Percentiles rank a stretch among this genome's conserved stretches.
These are phyloP conservation scores for Pyrocephalus nanus DNA, from an alignment of 2,797 vertebrate species.

Conservation along the genomic window DNA sequence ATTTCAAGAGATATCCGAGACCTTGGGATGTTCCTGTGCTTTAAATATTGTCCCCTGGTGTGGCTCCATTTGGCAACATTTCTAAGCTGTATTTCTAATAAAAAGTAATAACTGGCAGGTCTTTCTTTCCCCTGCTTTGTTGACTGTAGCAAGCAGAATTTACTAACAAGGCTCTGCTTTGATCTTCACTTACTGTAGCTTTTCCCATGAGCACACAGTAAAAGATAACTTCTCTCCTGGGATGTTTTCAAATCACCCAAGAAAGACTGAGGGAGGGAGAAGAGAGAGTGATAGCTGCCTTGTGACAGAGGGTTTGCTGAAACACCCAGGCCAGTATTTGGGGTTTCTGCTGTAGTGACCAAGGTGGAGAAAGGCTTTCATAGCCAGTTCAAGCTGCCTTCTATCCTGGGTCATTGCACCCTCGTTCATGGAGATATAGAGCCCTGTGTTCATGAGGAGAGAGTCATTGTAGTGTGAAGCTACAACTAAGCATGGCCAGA, in stretches of 20 bases:
- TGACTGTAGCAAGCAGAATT: background rate
- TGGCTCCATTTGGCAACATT: background rate
- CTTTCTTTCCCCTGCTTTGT: background rate
- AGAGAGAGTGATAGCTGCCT: background rate
- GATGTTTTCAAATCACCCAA: background rate
- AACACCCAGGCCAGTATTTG: background rate
- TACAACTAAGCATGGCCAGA: background rate
- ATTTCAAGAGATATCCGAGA: background rate
- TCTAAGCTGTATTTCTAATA: background rate
- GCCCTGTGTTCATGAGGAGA: background rate
- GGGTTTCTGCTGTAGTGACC: background rate
- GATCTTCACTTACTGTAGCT: background rate
- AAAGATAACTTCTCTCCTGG: background rate
- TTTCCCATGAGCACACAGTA: background rate
- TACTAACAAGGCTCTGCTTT: background rate
- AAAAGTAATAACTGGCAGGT: background rate
- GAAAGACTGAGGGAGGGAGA: background rate
- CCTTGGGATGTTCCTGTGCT: background rate
- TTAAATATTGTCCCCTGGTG: background rate
- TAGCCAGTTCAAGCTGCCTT: background rate
- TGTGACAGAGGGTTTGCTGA: background rate
- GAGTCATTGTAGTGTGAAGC: background rate
- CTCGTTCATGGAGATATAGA: background rate
- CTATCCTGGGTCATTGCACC: background rate
- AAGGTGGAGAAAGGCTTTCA: background rate